These are phyloP conservation scores for Temnothorax nylanderi DNA, from an alignment of 1,140 invertebrate genomes.

Conservation along the genomic window DNA sequence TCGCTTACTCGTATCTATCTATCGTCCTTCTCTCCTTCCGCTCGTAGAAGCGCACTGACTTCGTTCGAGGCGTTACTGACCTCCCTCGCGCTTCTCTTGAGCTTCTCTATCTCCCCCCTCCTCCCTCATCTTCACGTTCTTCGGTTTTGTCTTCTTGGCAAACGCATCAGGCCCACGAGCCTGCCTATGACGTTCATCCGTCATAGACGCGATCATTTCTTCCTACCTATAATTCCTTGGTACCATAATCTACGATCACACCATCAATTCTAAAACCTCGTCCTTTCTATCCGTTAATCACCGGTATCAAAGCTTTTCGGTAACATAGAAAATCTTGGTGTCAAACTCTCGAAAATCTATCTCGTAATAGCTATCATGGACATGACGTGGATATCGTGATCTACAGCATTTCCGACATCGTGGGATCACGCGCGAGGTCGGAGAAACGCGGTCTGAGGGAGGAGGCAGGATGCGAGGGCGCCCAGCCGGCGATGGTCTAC, in stretches of 20 bases:
- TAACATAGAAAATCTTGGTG: conserved; percentile 12
- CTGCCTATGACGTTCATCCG: background rate
- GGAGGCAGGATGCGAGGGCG: conserved; percentile 37
- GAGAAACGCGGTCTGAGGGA: conserved; percentile 59
- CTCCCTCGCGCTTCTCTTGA: conserved; percentile 27
- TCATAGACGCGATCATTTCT: background rate
- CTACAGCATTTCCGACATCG: background rate
- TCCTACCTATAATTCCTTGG: background rate
- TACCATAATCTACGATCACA: conserved; percentile 46
- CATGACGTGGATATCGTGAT: background rate
- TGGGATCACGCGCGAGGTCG: background rate
- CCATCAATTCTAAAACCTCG: background rate
- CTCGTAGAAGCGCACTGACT: conserved; percentile 17
- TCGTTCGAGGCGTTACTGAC: conserved; percentile 11
- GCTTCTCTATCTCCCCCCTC: conserved; percentile 25
- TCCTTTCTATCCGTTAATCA: conserved; percentile 4
- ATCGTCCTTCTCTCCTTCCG: conserved; percentile 41
- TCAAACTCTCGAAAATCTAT: background rate
- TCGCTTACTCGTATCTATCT: conserved; percentile 45
- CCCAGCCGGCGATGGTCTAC: conserved; percentile 73
- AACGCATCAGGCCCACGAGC: background rate
- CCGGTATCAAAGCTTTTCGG: conserved; percentile 7
- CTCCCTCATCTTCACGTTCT: conserved; percentile 14
- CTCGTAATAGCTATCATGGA: background rate
- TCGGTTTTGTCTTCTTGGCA: conserved; percentile 34